phyloP scores from a whole-genome alignment of 1,140 invertebrate species.

The silkworm (Bombyx mori) region DNA sequence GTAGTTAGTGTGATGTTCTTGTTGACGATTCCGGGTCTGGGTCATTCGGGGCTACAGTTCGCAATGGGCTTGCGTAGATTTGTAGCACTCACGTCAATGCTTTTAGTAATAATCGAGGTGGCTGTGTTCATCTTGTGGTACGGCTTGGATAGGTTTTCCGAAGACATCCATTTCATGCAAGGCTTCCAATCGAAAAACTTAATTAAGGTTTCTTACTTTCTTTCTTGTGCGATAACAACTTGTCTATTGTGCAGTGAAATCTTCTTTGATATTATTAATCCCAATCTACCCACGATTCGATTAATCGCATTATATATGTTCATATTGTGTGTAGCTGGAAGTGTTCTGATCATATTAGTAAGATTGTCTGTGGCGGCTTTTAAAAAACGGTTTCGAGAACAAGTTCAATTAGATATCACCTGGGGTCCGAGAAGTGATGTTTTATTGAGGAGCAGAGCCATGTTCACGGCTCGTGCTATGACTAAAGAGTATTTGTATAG shows the following conservation, averaged over 20 bases:
- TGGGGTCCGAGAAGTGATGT: constrained; percentile 47
- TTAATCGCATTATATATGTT: too few relatives aligned
- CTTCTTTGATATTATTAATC: constrained; percentile 10
- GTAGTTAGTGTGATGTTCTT: constrained; percentile 27
- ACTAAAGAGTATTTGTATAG: constrained; percentile 62
- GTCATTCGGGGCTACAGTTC: constrained; percentile 21
- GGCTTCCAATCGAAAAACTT: constrained; percentile 40
- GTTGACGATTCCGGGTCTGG: constrained; percentile 38
- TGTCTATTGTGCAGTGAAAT: constrained; percentile 34
- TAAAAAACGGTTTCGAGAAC: constrained; percentile 19
- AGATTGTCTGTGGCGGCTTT: constrained; percentile 26
- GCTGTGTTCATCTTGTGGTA: constrained; percentile 45
- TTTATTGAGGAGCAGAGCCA: constrained; percentile 45
- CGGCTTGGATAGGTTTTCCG: constrained; percentile 41
- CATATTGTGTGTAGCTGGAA: constrained; percentile 1
- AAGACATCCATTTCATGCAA: constrained; percentile 60
- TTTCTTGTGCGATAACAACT: constrained; percentile 21
- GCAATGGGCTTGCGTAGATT: constrained; percentile 22
- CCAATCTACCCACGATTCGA: constrained; percentile 5
- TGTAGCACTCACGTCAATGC: constrained; percentile 24
- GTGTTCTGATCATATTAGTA: constrained; percentile 15
- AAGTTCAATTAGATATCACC: constrained; percentile 24
- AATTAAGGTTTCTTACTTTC: constrained; percentile 37
- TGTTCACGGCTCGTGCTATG: constrained; percentile 62
- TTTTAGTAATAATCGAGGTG: constrained; percentile 32